Evolutionary conservation across 2,797 vertebrate genomes (phyloP).

Genomic region (Remorina albescens): DNA sequence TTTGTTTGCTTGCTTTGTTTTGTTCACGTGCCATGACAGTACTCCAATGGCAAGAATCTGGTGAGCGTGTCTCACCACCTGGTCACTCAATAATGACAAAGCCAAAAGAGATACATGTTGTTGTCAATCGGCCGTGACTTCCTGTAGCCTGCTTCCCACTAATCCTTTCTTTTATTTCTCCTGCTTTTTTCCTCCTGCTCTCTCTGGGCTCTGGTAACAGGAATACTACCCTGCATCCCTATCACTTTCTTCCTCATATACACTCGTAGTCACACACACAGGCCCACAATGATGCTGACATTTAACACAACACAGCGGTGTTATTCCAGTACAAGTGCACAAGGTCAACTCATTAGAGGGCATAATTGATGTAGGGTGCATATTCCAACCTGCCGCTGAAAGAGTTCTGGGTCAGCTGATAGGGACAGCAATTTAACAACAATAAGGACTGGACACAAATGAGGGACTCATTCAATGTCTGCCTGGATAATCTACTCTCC

Average conservation of each 20-base stretch:
- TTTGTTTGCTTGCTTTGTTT: too few species aligned
- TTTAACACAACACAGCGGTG: conserved; percentile 63
- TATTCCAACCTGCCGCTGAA: conserved; percentile 51
- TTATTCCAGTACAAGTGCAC: conserved; percentile 63
- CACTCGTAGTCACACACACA: conserved; percentile 34
- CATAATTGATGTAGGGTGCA: conserved; percentile 67
- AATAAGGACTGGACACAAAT: conserved; percentile 39
- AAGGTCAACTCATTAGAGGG: conserved; percentile 77
- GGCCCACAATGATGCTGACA: conserved; percentile 70
- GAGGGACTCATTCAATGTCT: conserved; percentile 30
- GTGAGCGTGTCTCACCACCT: conserved; percentile 29
- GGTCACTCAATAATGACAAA: conserved; percentile 33
- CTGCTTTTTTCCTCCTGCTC: conserved; percentile 10
- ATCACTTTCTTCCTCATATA: conserved; percentile 10
- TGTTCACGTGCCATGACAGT: too few species aligned
- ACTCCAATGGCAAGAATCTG: neutral
- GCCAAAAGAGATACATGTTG: conserved; percentile 18
- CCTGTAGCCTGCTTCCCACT: conserved; percentile 19
- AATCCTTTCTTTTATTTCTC: conserved; percentile 17
- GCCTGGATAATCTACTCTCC: conserved; percentile 16
- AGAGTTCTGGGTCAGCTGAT: conserved; percentile 48
- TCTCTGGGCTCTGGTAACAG: conserved; percentile 16
- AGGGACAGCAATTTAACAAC: conserved; percentile 46
- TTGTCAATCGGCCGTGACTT: conserved; percentile 29
- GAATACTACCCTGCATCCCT: conserved; percentile 17